Evolutionary conservation across 2,888 invertebrate species (phyloP).

Genomic region (Phengaris alcon): DNA sequence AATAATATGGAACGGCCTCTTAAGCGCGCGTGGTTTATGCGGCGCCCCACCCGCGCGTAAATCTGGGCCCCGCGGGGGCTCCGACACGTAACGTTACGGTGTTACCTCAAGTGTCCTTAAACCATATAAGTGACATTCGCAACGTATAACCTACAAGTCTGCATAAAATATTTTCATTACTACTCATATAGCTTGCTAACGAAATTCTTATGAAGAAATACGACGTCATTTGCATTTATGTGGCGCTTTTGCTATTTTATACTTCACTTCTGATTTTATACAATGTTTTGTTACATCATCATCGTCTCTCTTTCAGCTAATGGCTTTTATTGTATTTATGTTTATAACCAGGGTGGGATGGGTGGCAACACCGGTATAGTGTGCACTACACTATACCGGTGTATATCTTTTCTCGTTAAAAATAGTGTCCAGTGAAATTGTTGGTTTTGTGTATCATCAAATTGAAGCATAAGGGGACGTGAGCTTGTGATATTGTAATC

Average conservation of each 20-base stretch:
- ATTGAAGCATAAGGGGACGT: too few relatives aligned
- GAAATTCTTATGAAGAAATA: conserved; percentile 14
- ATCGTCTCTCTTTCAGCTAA: neutral
- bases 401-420: too few relatives aligned
- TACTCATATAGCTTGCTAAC: conserved; percentile 1
- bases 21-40: conserved; percentile 40
- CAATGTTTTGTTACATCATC: conserved; percentile 1
- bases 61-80: conserved; percentile 48
- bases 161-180: conserved; percentile 20
- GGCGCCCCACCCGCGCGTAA: conserved; percentile 46
- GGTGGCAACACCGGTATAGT: too few relatives aligned
- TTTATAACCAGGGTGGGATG: too few relatives aligned
- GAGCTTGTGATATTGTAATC: too few relatives aligned
- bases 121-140: conserved; percentile 31
- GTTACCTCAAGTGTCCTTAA: conserved; percentile 38
- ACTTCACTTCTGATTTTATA: neutral
- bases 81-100: conserved; percentile 43
- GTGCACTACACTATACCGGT: too few relatives aligned
- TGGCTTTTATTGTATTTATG: neutral
- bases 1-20: conserved; percentile 34
- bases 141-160: conserved; percentile 21
- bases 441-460: too few relatives aligned
- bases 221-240: conserved; percentile 15
- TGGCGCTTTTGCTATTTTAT: conserved; percentile 13
- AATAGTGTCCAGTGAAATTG: too few relatives aligned